phyloP scores from a whole-genome alignment of 1,140 invertebrate species.

The Wiebesia pumilae region DNA sequence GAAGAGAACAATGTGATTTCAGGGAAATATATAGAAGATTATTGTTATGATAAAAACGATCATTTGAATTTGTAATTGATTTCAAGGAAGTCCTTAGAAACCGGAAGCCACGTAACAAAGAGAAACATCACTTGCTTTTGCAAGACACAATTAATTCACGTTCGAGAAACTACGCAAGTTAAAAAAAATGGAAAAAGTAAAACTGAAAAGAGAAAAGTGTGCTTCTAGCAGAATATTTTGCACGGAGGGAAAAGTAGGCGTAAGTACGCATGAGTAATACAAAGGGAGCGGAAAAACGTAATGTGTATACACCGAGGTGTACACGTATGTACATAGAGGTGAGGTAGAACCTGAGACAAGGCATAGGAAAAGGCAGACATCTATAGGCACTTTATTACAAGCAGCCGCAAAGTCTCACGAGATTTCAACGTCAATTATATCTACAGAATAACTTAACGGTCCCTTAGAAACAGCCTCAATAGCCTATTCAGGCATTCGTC shows the following conservation, averaged over 20 bases:
- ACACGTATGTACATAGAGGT: constrained; percentile 5
- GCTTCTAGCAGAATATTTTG: not conserved
- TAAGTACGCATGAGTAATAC: constrained; percentile 21
- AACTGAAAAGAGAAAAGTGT: not conserved
- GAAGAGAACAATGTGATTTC: constrained; percentile 50
- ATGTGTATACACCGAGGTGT: not conserved
- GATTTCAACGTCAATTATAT: constrained; percentile 74
- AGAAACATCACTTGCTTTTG: constrained; percentile 36
- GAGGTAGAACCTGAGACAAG: constrained; percentile 41
- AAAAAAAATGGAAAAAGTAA: not conserved
- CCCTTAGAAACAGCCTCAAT: constrained; percentile 74
- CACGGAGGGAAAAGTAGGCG: not conserved
- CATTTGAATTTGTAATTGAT: constrained; percentile 54
- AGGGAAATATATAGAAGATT: constrained; percentile 52
- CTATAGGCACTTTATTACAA: constrained; percentile 66
- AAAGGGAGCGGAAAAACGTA: constrained; percentile 32
- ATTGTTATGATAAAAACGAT: constrained; percentile 53
- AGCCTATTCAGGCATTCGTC: constrained; percentile 73
- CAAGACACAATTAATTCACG: constrained; percentile 48
- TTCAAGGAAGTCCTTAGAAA: constrained; percentile 49
- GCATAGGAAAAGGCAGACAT: constrained; percentile 58
- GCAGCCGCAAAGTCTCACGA: constrained; percentile 67
- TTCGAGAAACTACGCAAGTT: constrained; percentile 41
- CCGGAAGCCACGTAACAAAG: constrained; percentile 50
- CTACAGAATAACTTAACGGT: constrained; percentile 74